Percentiles rank a stretch among this genome's conserved stretches.
These are phyloP conservation scores for Lycia hirtaria DNA, from an alignment of 2,888 invertebrate species.

Conservation along the genomic window DNA sequence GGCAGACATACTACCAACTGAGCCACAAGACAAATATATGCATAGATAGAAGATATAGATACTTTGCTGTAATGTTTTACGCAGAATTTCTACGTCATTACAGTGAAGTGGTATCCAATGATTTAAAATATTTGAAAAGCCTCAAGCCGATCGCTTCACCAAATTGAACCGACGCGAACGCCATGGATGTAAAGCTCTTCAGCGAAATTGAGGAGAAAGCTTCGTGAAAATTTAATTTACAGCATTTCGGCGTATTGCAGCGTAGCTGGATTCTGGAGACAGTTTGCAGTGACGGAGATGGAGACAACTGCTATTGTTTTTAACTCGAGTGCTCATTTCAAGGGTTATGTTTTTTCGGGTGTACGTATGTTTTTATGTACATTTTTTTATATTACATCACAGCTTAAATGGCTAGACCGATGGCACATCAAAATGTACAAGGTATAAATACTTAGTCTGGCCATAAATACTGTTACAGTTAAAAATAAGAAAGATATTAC, in stretches of 20 bases:
- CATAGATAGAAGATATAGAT: too few species aligned
- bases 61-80: not conserved
- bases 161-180: slow-evolving; percentile 45
- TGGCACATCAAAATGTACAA: too few species aligned
- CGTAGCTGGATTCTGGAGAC: not conserved
- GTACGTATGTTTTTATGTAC: too few species aligned
- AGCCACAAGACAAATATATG: too few species aligned
- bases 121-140: slow-evolving; percentile 26
- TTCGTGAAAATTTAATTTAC: slow-evolving; percentile 45
- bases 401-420: too few species aligned
- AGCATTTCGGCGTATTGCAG: slow-evolving; percentile 34
- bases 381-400: too few species aligned
- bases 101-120: slow-evolving; percentile 2
- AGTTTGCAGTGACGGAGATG: not conserved
- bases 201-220: slow-evolving; percentile 47
- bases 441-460: too few species aligned
- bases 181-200: slow-evolving; percentile 44
- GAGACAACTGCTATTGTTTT: not conserved
- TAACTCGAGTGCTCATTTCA: too few species aligned
- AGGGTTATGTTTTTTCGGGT: too few species aligned
- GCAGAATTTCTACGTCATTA: not conserved
- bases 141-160: slow-evolving; percentile 43
- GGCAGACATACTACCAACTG: too few species aligned
- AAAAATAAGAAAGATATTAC: too few species aligned
- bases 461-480: too few species aligned